Evolutionary conservation across 35 echinoderm and acorn worm species (phyloP), one percentile per base, ranked within the genome.

Genomic region (Lytechinus variegatus): DNA sequence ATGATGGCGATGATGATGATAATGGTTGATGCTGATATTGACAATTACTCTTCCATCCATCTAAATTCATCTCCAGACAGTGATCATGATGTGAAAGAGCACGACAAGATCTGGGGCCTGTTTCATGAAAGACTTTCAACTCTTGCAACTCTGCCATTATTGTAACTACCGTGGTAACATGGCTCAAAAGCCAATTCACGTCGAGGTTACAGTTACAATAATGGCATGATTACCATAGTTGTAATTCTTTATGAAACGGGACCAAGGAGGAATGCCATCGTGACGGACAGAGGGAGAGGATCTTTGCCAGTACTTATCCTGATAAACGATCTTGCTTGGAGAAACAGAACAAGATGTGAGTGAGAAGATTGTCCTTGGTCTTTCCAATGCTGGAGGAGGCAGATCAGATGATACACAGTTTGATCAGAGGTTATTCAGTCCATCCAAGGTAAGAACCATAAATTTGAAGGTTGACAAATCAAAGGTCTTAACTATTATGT

Each of bases 331-430:
- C 97, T 56, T 97, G 97, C 54, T 55, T 99, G 27, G 97, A 99
- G 95, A 98, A 96, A 54, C 97, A 99, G 94, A 99, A 91, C 95
- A 97, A 89, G 98, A 99, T 92, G 95, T 99, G 53, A 99, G 98
- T 96, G 98, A 99, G 95, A 97, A 99, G 96, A 99, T 99, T 52
- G 98, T 97, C 4, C 95, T 99, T 0, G 97, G 97, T 54, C 86
- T 99, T 58, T 97, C 98, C n/a, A 97, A 97, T 91, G 97, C 96
- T 54, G 97, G 97, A 56, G 97, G 44, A 5, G 92, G 95, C 44
- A 89, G 95, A 61, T 87, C 95, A 54, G 98, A 99, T 95, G 97
- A 98, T 87, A 91, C 95, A 87, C 98, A 99, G 95, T 98, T 96
- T 97, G 98, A 99, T 87, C 98, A 99, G 56, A 95, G 98, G 16